These are phyloP conservation scores for Palythoa grandis DNA, from an alignment of 92 coral and sea anemone genomes.

Conservation along the genomic window DNA sequence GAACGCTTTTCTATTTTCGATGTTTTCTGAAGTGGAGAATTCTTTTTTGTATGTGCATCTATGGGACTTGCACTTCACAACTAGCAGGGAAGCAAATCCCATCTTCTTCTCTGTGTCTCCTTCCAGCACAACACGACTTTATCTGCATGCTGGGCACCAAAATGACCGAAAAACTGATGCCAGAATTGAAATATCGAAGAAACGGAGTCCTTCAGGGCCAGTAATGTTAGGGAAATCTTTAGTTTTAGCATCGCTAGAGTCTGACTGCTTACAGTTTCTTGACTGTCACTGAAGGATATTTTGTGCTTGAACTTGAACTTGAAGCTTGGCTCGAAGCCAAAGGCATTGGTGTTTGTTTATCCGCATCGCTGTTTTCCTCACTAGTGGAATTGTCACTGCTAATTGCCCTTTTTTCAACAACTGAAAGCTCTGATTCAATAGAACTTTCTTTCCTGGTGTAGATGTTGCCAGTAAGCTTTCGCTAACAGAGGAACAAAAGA, in stretches of 20 bases:
- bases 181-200: neutral
- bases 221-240: neutral
- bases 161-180: neutral
- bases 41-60: neutral
- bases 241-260: neutral
- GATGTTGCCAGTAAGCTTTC: neutral
- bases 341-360: neutral
- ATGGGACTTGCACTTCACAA: neutral
- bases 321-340: neutral
- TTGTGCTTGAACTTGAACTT: neutral
- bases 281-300: neutral
- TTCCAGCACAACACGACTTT: neutral
- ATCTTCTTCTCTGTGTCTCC: neutral
- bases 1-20: constrained; percentile 36
- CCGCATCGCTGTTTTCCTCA: neutral
- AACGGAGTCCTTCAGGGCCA: neutral
- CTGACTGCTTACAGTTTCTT: neutral
- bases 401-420: neutral
- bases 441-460: neutral
- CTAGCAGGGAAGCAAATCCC: neutral
- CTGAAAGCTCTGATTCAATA: neutral
- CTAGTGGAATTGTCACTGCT: neutral
- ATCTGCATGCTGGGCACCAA: neutral
- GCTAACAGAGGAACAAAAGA: too few relatives aligned
- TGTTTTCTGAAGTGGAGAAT: constrained; percentile 50